These are phyloP conservation scores for Drosophila nr. fundita DNA, from an alignment of 2,888 invertebrate genomes.

Conservation along the genomic window DNA sequence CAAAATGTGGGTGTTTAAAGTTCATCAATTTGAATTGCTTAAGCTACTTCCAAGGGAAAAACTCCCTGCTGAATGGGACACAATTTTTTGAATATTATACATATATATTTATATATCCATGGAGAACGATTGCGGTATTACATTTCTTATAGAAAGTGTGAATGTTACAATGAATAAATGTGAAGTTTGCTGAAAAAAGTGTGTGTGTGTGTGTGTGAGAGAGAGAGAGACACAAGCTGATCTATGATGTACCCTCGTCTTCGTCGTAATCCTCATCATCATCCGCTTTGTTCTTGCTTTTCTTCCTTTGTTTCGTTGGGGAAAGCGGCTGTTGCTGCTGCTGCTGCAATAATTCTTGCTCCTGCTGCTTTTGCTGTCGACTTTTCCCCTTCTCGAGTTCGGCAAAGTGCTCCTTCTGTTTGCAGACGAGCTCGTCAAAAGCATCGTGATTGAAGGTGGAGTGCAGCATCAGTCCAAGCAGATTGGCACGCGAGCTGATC, in stretches of 20 bases:
- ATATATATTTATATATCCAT: conserved; percentile 37
- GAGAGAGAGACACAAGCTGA: background rate
- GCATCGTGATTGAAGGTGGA: conserved; percentile 97
- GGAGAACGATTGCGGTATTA: conserved; percentile 35
- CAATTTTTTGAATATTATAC: background rate
- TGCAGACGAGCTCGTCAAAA: conserved; percentile 89
- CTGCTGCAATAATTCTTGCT: conserved; percentile 2
- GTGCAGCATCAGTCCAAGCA: conserved; percentile 97
- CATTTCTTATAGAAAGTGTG: background rate
- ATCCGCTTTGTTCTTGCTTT: background rate
- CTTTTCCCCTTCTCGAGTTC: conserved; percentile 69
- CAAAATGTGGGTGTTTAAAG: conserved; percentile 26
- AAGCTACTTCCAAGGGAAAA: background rate
- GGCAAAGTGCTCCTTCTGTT: conserved; percentile 81
- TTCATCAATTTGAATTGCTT: background rate
- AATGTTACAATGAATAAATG: conserved; percentile 8
- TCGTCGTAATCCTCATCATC: background rate
- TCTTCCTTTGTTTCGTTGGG: background rate
- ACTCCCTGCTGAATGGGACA: background rate
- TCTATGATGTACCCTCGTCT: background rate
- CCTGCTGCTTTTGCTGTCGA: conserved; percentile 22
- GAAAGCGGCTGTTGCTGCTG: conserved; percentile 1
- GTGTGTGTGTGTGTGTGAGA: background rate
- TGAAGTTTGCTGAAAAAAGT: background rate
- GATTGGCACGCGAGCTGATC: conserved; percentile 93